Evolutionary conservation across 1,140 invertebrate genomes (phyloP).

Genomic region (Drosophila prosaltans): DNA sequence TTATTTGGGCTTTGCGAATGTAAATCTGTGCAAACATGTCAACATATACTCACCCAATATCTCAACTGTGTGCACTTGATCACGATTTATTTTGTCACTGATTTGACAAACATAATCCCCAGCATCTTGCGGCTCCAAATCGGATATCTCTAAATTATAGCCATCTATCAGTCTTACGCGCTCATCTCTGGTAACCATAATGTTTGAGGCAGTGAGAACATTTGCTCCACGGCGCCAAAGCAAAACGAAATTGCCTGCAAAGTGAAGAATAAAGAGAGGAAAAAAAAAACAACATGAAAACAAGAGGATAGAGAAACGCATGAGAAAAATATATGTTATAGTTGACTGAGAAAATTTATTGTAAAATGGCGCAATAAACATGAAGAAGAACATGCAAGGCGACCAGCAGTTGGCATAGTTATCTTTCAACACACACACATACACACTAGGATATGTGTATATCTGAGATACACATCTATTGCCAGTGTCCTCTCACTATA

Average conservation of each 20-base stretch:
- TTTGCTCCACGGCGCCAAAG: slow-evolving; percentile 87
- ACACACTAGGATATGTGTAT: slow-evolving; percentile 3
- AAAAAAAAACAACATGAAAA: slow-evolving; percentile 13
- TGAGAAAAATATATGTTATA: slow-evolving; percentile 40
- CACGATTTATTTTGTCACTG: slow-evolving; percentile 86
- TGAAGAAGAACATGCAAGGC: slow-evolving; percentile 48
- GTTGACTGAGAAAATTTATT: slow-evolving; percentile 66
- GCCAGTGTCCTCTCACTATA: background rate
- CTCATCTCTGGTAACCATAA: slow-evolving; percentile 88
- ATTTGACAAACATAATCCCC: slow-evolving; percentile 87
- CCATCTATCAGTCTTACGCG: slow-evolving; percentile 87
- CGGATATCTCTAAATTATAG: slow-evolving; percentile 87
- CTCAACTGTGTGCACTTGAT: slow-evolving; percentile 84
- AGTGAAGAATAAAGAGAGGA: slow-evolving; percentile 24
- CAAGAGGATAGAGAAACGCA: background rate
- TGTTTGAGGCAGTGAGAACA: slow-evolving; percentile 87
- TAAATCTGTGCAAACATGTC: slow-evolving; percentile 50
- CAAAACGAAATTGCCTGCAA: slow-evolving; percentile 86
- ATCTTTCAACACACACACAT: slow-evolving; percentile 26
- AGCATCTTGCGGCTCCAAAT: slow-evolving; percentile 84
- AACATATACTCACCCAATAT: slow-evolving; percentile 78
- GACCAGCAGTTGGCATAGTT: slow-evolving; percentile 66
- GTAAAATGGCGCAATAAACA: slow-evolving; percentile 72
- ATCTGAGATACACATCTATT: slow-evolving; percentile 17
- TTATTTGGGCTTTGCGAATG: slow-evolving; percentile 38